phyloP scores from a whole-genome alignment of 2,888 invertebrate species.

The Alsophila aescularia region DNA sequence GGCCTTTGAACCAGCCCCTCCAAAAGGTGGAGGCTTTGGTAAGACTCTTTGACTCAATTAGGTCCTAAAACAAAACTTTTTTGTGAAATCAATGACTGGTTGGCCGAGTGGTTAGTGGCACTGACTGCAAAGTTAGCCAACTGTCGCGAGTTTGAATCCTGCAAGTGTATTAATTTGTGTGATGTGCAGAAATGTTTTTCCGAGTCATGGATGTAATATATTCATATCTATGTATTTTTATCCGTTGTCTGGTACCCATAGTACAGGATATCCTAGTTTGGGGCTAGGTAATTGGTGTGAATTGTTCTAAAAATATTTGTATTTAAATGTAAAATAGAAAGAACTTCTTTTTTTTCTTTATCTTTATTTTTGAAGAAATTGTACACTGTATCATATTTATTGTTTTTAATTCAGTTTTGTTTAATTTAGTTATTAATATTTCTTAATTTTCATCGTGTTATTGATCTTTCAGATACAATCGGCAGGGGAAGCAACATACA shows the following conservation, averaged over 20 bases:
- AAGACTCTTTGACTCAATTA: constrained; percentile 12
- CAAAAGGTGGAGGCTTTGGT: constrained; percentile 85
- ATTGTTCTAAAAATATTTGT: too few relatives aligned
- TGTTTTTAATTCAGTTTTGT: background rate
- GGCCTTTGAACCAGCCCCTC: constrained; percentile 88
- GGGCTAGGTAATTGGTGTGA: too few relatives aligned
- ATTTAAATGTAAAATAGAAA: too few relatives aligned
- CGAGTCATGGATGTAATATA: too few relatives aligned
- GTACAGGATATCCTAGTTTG: too few relatives aligned
- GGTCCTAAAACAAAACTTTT: background rate
- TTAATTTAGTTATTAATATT: background rate
- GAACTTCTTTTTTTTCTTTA: too few relatives aligned
- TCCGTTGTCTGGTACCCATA: too few relatives aligned
- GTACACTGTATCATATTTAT: background rate
- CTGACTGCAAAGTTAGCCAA: background rate
- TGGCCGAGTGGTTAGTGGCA: background rate
- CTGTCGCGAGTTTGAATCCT: too few relatives aligned
- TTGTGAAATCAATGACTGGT: background rate
- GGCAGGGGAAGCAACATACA: constrained; percentile 66
- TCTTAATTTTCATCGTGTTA: background rate
- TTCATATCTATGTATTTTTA: too few relatives aligned
- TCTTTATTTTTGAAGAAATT: too few relatives aligned
- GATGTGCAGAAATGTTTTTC: too few relatives aligned
- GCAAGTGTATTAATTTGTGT: too few relatives aligned
- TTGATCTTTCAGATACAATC: constrained; percentile 12